Evolutionary conservation across 2,888 invertebrate genomes (phyloP), one percentile per base, ranked within the genome.

Genomic region (Itoplectis maculator): DNA sequence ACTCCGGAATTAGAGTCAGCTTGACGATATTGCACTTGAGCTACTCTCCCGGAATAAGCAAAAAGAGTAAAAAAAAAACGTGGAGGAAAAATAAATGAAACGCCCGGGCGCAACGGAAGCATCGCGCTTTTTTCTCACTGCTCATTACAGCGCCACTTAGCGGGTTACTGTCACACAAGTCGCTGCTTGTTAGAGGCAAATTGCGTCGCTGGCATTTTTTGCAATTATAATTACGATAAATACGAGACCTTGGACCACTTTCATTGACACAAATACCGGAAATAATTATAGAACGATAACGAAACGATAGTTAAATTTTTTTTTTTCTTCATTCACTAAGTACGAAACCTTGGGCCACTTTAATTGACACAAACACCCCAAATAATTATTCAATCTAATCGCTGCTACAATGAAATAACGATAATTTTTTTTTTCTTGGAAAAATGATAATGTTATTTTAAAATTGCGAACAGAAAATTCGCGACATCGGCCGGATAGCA

Each of bases 21-120:
- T 61, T 37, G 59, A 61, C 9, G 59, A 61, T 61, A 61, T 61
- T 61, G 37, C 37, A 11, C 59, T 9, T 37, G 37, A 61, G 15
- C 37, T 37, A 15, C 18, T 40, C 37, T 37, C 15, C n/a, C n/a
- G 56, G 35, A 5, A 35, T 35, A 13, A 59, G n/a, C 11, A 47
- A n/a, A 1, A n/a, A 47, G n/a, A 11, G 5, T n/a, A n/a, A n/a
- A n/a, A n/a, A n/a, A n/a, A n/a, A n/a, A n/a, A n/a, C n/a, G n/a
- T n/a, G n/a, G n/a, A n/a, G n/a, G n/a, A 56, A 54, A 54, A 54
- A 54, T 20, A 15, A 29, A 20, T 9, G 20, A 54, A 23, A 20
- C 8, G 13, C 29, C 20, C 20, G 11, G 54, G 54, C 29, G 13
- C 29, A 54, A 11, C 11, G n/a, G n/a, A n/a, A n/a, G n/a, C n/a